phyloP scores from a whole-genome alignment of 2,113 vertebrate genomes.

The Albula goreensis region DNA sequence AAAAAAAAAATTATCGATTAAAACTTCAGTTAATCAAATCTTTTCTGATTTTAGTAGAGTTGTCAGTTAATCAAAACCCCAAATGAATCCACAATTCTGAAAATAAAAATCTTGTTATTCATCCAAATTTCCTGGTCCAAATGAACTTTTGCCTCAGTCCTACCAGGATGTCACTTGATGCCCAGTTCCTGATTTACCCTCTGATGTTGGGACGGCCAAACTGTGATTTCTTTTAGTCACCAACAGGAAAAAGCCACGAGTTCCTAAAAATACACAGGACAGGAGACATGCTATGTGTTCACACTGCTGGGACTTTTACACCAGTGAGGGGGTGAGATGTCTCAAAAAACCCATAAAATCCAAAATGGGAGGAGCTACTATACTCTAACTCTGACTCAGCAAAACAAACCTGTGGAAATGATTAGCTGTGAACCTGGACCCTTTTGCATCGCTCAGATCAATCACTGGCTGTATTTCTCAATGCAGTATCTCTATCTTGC shows the following conservation, averaged over 20 bases:
- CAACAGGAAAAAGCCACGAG: constrained; percentile 31
- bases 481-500: constrained; percentile 25
- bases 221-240: constrained; percentile 10
- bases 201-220: not conserved
- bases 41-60: no score
- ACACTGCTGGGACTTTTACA: not conserved
- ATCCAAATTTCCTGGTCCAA: not conserved
- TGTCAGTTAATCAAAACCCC: not conserved
- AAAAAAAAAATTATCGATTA: no score
- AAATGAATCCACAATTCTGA: not conserved
- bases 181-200: not conserved
- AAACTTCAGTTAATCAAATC: no score
- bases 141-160: not conserved
- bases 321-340: not conserved
- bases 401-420: no score
- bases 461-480: not conserved
- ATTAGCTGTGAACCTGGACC: no score
- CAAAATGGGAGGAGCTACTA: no score
- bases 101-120: not conserved
- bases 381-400: no score
- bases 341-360: no score
- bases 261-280: constrained; percentile 27
- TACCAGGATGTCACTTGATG: not conserved
- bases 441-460: no score
- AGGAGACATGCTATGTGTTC: not conserved